Evolutionary conservation across 2,797 vertebrate genomes (phyloP).

Genomic region (Rhinichthys osculus): DNA sequence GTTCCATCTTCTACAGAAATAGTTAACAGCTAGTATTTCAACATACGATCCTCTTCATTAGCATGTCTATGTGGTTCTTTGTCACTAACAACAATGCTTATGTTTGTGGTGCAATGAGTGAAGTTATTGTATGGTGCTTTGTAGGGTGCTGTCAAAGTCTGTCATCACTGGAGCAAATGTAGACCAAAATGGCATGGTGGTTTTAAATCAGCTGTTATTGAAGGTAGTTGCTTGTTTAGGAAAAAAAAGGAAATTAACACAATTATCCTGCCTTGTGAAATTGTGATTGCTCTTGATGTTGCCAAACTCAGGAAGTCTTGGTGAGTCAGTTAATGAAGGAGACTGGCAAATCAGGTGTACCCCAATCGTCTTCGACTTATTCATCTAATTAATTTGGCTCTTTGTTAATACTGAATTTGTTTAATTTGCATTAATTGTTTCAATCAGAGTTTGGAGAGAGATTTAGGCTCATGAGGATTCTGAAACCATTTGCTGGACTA

Average conservation of each 20-base stretch:
- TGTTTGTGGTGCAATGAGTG: neutral
- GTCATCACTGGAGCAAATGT: neutral
- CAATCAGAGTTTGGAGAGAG: neutral
- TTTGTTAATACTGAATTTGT: neutral
- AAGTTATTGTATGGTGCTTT: neutral
- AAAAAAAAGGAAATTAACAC: neutral
- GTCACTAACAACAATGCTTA: too few relatives aligned
- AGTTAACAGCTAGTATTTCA: too few relatives aligned
- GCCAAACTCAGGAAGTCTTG: too few relatives aligned
- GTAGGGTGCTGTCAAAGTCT: neutral
- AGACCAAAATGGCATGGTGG: neutral
- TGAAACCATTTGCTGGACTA: neutral
- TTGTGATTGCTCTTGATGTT: neutral
- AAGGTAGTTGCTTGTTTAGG: neutral
- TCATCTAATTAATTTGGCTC: neutral
- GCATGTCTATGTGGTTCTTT: too few relatives aligned
- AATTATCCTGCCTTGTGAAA: neutral
- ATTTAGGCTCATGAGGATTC: neutral
- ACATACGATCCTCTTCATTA: too few relatives aligned
- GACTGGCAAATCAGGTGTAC: neutral
- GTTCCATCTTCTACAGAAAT: too few relatives aligned
- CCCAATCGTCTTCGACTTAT: too few relatives aligned
- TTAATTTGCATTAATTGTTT: neutral
- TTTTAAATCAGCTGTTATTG: neutral
- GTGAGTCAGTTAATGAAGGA: neutral